Evolutionary conservation across 2,797 vertebrate species (phyloP).

Genomic region (Coregonus suidteri): DNA sequence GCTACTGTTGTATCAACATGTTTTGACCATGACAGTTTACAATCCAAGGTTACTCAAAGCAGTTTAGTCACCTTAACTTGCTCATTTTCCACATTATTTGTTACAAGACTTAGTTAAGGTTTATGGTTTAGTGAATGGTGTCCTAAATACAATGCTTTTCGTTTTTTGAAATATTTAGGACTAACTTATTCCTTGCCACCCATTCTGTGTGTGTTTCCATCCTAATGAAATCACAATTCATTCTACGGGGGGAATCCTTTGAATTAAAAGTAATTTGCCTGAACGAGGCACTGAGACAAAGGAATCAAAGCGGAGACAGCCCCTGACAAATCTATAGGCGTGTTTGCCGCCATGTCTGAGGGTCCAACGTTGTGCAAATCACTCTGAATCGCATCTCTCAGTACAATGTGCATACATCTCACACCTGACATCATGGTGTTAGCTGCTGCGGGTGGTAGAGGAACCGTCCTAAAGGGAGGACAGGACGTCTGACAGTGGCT

Average conservation of each 20-base stretch:
- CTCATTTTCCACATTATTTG: too few relatives aligned
- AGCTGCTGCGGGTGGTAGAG: not conserved
- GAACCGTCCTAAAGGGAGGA: not conserved
- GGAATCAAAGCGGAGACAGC: constrained; percentile 20
- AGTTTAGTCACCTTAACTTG: too few relatives aligned
- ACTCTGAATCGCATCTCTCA: constrained; percentile 17
- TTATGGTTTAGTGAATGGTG: too few relatives aligned
- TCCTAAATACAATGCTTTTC: too few relatives aligned
- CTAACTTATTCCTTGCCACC: too few relatives aligned
- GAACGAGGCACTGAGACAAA: constrained; percentile 23
- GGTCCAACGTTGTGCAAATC: not conserved
- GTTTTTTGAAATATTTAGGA: too few relatives aligned
- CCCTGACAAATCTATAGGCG: constrained; percentile 17
- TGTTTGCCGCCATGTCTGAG: not conserved
- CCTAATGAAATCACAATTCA: constrained; percentile 52
- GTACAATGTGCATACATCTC: constrained; percentile 14
- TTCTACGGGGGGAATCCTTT: constrained; percentile 47
- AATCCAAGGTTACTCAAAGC: too few relatives aligned
- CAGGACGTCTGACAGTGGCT: not conserved
- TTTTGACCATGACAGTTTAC: too few relatives aligned
- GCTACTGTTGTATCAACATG: too few relatives aligned
- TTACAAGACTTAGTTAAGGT: too few relatives aligned
- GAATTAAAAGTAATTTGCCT: constrained; percentile 50
- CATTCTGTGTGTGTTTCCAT: not conserved
- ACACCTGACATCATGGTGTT: constrained; percentile 5